Evolutionary conservation across 2,113 vertebrate genomes (phyloP).

Genomic region (Calidris pugnax): DNA sequence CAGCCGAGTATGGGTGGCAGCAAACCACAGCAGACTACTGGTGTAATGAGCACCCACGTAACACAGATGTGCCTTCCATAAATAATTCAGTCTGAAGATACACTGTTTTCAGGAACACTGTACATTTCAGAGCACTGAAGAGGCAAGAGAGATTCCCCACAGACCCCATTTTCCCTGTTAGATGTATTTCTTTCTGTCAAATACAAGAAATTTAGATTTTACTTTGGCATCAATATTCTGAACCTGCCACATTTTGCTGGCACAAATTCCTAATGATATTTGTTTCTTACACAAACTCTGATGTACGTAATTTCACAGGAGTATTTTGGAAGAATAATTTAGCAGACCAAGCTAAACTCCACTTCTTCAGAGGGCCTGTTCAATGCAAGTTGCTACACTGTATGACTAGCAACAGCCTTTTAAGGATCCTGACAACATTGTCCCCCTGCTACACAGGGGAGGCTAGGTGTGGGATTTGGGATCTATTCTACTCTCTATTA

Average conservation of each 20-base stretch:
- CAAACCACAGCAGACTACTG: background rate
- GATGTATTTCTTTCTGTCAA: background rate
- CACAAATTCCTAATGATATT: background rate
- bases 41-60: background rate
- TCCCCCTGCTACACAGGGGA: background rate
- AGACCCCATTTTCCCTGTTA: background rate
- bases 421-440: background rate
- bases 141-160: background rate
- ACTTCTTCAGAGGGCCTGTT: background rate
- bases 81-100: slow-evolving; percentile 37
- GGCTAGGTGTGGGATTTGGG: background rate
- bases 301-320: background rate
- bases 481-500: background rate
- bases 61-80: background rate
- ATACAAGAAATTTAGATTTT: background rate
- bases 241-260: background rate
- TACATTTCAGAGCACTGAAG: background rate
- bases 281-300: background rate
- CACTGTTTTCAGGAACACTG: background rate
- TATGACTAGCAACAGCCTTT: background rate
- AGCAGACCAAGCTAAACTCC: background rate
- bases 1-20: background rate
- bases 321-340: background rate
- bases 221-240: background rate
- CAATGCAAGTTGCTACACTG: background rate